A percentile compares a stretch with the other conserved stretches of the same genome.
Evolutionary conservation across 2,113 vertebrate species (phyloP).

Genomic region (Nipponia nippon): DNA sequence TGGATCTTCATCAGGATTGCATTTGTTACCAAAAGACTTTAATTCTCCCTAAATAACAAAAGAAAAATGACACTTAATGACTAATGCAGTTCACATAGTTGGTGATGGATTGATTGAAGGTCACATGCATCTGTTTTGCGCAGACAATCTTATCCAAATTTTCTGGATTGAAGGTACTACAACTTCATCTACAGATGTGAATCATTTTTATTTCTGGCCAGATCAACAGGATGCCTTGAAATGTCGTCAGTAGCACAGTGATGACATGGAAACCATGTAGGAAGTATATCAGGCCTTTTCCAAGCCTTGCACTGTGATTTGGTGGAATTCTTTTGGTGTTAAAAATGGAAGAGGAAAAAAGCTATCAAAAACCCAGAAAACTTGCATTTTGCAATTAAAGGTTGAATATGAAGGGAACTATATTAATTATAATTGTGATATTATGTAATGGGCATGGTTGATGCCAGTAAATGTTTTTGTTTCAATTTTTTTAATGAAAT

Average conservation of each 20-base stretch:
- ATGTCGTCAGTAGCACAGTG: background rate
- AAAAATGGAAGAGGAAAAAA: background rate
- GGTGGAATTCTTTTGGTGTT: background rate
- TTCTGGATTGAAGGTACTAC: background rate
- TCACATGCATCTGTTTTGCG: background rate
- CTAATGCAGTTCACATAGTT: background rate
- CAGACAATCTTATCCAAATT: background rate
- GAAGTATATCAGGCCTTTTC: background rate
- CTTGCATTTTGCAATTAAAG: background rate
- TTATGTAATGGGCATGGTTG: background rate
- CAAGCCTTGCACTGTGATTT: background rate
- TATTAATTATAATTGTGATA: background rate
- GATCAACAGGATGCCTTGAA: background rate
- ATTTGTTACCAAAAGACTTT: background rate
- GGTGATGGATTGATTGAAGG: background rate
- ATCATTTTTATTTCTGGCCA: background rate
- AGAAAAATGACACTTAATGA: background rate
- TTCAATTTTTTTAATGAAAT: background rate
- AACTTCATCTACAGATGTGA: background rate
- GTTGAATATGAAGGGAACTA: background rate
- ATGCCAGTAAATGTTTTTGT: background rate
- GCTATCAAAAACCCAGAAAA: background rate
- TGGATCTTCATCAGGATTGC: background rate
- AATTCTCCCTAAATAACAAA: background rate
- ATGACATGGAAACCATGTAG: background rate